Evolutionary conservation across 1,140 invertebrate species (phyloP).

Genomic region (Teleogryllus occipitalis): DNA sequence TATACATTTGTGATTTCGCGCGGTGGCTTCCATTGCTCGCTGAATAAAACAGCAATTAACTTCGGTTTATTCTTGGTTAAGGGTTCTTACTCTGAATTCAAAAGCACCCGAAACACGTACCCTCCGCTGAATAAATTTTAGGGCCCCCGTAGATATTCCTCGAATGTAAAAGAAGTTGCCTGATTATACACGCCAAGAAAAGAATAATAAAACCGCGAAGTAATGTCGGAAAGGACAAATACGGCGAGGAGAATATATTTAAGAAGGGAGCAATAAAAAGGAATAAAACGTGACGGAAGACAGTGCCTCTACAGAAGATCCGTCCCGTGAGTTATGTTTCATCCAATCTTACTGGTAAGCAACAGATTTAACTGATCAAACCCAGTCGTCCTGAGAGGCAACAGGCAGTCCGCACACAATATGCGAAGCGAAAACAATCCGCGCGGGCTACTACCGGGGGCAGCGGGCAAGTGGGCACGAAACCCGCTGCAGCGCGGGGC

Average conservation of each 20-base stretch:
- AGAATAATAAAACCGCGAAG: neutral
- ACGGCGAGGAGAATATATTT: neutral
- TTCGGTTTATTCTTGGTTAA: neutral
- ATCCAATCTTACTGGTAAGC: too few species aligned
- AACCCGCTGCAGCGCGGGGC: too few species aligned
- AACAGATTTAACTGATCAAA: too few species aligned
- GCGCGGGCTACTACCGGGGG: too few species aligned
- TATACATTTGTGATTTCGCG: conserved; percentile 4
- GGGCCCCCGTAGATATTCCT: neutral
- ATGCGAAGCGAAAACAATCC: too few species aligned
- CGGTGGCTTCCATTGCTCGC: neutral
- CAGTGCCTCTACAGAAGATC: too few species aligned
- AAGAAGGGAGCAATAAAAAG: neutral
- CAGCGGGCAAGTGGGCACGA: too few species aligned
- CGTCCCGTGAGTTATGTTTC: too few species aligned
- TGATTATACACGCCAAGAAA: neutral
- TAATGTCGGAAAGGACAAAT: neutral
- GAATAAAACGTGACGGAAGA: too few species aligned
- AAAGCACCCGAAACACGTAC: neutral
- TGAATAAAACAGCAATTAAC: neutral
- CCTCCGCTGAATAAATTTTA: neutral
- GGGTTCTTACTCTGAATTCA: neutral
- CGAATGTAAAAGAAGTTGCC: neutral
- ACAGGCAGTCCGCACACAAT: too few species aligned
- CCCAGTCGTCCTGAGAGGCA: too few species aligned